phyloP scores from a whole-genome alignment of 2,888 invertebrate species.

The Erebia palarica region DNA sequence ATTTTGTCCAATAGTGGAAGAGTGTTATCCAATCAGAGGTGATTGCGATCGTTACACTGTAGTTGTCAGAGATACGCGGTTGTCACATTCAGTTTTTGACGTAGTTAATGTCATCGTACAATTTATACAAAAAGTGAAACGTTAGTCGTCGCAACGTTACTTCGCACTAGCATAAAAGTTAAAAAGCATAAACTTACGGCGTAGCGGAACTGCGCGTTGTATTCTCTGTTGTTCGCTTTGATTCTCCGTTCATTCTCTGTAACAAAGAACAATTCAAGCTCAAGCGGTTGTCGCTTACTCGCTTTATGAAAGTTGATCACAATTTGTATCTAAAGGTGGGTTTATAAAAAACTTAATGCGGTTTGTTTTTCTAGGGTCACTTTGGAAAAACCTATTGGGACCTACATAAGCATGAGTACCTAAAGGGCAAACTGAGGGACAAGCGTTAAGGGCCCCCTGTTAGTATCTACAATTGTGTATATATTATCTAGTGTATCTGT shows the following conservation, averaged over 20 bases:
- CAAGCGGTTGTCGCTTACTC: conserved; percentile 26
- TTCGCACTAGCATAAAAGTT: neutral
- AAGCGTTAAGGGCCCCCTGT: too few relatives aligned
- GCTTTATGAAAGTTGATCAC: conserved; percentile 15
- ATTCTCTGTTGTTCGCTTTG: conserved; percentile 97
- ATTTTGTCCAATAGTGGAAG: too few relatives aligned
- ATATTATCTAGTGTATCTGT: too few relatives aligned
- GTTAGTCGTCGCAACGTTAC: neutral
- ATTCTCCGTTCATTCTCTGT: conserved; percentile 98
- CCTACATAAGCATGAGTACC: neutral
- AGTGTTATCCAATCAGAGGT: too few relatives aligned
- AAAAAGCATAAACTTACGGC: conserved; percentile 89
- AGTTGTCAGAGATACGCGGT: too few relatives aligned
- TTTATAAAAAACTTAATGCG: conserved; percentile 7
- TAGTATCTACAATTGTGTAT: too few relatives aligned
- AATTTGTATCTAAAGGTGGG: conserved; percentile 2
- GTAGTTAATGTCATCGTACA: too few relatives aligned
- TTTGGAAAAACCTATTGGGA: conserved; percentile 3
- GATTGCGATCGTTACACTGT: too few relatives aligned
- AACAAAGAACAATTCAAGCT: conserved; percentile 71
- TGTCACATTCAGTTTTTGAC: too few relatives aligned
- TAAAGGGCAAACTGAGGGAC: neutral
- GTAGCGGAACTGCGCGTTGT: conserved; percentile 98
- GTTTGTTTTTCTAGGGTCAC: neutral
- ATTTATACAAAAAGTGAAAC: neutral